Evolutionary conservation across 2,888 invertebrate genomes (phyloP).

Genomic region (Pachydiplax longipennis): DNA sequence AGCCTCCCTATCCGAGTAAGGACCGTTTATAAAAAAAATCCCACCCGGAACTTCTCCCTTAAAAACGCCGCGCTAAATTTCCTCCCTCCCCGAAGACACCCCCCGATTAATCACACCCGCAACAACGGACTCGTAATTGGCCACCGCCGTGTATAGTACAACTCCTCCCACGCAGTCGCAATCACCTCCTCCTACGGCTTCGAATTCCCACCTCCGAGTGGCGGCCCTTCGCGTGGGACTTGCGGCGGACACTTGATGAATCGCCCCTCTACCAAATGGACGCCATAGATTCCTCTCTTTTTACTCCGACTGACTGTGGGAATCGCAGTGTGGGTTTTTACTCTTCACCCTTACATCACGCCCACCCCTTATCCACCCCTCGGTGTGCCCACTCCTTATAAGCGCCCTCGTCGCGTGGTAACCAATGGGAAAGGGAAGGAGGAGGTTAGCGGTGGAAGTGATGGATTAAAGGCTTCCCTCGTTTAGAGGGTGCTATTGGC

Average conservation of each 20-base stretch:
- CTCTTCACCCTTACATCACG: neutral
- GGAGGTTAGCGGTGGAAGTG: neutral
- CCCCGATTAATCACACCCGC: constrained; percentile 37
- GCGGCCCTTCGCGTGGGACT: neutral
- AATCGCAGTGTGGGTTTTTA: constrained; percentile 4
- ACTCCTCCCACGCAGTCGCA: constrained; percentile 26
- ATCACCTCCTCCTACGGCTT: neutral
- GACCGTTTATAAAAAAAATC: neutral
- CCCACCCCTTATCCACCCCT: constrained; percentile 46
- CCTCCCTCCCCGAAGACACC: neutral
- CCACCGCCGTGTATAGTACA: constrained; percentile 32
- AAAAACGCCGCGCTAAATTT: neutral
- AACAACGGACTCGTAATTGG: constrained; percentile 38
- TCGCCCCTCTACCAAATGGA: neutral
- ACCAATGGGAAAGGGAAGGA: neutral
- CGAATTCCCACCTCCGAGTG: neutral
- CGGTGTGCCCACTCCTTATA: constrained; percentile 50
- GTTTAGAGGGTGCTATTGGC: neutral
- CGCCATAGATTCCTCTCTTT: neutral
- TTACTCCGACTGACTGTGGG: constrained; percentile 14
- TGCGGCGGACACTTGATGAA: neutral
- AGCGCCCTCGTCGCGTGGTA: constrained; percentile 46
- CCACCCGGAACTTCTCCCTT: neutral
- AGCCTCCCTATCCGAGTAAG: no score
- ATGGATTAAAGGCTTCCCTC: constrained; percentile 12